Conservation (phyloP, 2,113 vertebrate species). For the Odontophorus gujanensis region DNA sequence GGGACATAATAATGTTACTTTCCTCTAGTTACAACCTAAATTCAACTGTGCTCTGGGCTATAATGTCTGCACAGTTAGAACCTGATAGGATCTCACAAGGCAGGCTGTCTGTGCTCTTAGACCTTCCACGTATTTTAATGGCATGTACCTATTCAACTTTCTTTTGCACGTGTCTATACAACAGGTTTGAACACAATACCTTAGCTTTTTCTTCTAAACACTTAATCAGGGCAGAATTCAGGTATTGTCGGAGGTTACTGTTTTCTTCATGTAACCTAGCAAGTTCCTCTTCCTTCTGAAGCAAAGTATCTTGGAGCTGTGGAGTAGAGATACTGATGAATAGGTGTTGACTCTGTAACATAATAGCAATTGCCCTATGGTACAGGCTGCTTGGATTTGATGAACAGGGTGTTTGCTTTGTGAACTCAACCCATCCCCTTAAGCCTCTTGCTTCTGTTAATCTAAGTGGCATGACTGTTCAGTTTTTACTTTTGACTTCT, state of each 20-base stretch:
- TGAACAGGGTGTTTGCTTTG: constrained; percentile 70
- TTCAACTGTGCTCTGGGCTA: background rate
- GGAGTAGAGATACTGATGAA: constrained; percentile 65
- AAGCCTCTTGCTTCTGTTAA: constrained; percentile 40
- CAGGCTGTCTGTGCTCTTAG: background rate
- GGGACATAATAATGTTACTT: background rate
- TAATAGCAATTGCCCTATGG: constrained; percentile 49
- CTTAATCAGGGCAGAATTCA: constrained; percentile 89
- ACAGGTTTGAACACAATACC: constrained; percentile 71
- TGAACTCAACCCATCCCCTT: constrained; percentile 31
- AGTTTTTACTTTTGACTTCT: constrained; percentile 62
- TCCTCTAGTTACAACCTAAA: background rate
- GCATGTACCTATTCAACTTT: background rate
- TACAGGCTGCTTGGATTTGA: constrained; percentile 49
- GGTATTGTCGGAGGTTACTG: constrained; percentile 88
- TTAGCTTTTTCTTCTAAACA: constrained; percentile 88
- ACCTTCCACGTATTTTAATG: background rate
- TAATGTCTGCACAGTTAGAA: background rate
- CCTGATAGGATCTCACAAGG: background rate
- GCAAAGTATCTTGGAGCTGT: constrained; percentile 92
- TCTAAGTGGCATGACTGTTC: constrained; percentile 59
- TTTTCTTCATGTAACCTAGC: constrained; percentile 92
- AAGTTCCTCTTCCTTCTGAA: constrained; percentile 95
- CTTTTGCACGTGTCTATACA: background rate
- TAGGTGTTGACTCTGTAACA: constrained; percentile 77